Base-by-base conservation (phyloP, 1,140 invertebrate genomes). In the Eulimnadia texana region DNA sequence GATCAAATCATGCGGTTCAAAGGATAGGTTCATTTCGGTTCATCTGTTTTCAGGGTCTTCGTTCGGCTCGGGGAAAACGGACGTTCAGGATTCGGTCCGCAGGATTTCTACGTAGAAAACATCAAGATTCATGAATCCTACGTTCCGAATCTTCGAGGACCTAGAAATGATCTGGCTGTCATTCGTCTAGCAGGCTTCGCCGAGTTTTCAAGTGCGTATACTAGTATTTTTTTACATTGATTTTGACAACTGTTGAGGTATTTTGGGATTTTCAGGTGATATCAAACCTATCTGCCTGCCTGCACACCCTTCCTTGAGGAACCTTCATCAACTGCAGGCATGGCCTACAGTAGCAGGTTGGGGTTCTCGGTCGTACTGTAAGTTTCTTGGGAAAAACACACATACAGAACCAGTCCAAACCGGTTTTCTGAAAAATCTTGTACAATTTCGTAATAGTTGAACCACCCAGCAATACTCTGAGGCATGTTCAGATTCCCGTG, bases 401-500 rank as follows among this genome's bases (percentile, higher is more conserved):
- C 16, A 42, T 42, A 52, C 9, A 19, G 50, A 23, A n/a, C 29
- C 29, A 3, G 2, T 56, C 20, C 9, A 27, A n/a, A 24, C 24
- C 29, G 24, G 24, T 25, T 11, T 23, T 19, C 20, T 29, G 54
- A n/a, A n/a, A n/a, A n/a, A n/a, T n/a, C n/a, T n/a, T 42, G 6
- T 42, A 33, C 3, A 57, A 27, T 57, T n/a, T n/a, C n/a, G 13
- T 61, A 33, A 23, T 13, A 61, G 60, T 53, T 47, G 60, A 54
- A 29, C 60, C 51, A 11, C 22, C 60, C 20, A 52, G 25, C 27
- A 33, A 27, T n/a, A 51, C 53, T 33, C 42, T 61, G 13, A 52
- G 49, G 28, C 50, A 61, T 42, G 60, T 61, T 6, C 60, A 61
- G 51, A 25, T 61, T 13, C 60, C 60, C n/a, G 50, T 61, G 10